Conservation (phyloP, 64 coral and sea anemone species). For the Acropora yongei region DNA sequence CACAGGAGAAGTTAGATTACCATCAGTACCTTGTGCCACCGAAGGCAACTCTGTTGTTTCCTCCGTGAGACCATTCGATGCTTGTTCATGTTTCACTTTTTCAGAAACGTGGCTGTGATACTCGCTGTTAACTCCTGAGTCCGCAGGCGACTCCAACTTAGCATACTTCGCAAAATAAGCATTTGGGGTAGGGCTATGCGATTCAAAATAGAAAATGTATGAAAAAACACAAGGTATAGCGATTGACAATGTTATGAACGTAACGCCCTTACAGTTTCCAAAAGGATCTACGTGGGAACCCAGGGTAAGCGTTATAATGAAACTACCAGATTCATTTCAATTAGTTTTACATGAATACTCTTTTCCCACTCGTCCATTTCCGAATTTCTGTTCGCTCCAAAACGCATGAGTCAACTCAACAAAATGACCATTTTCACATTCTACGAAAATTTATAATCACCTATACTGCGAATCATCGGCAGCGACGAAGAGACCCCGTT, state of each 20-base stretch:
- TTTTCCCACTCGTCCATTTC: no score
- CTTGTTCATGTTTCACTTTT: neutral
- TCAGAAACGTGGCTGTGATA: neutral
- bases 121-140: neutral
- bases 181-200: slow-evolving; percentile 73
- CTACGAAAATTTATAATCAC: slow-evolving; percentile 4
- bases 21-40: neutral
- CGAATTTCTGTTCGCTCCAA: no score
- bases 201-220: no score
- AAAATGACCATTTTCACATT: no score
- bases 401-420: no score
- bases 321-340: no score
- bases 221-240: no score
- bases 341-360: no score
- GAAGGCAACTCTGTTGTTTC: slow-evolving; percentile 12
- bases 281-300: no score
- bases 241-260: no score
- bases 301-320: no score
- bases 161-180: slow-evolving; percentile 69
- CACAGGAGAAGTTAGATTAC: neutral
- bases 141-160: neutral
- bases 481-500: slow-evolving; percentile 60
- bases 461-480: slow-evolving; percentile 94
- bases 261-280: no score
- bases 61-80: neutral